Base-by-base conservation (phyloP, 2,113 vertebrate genomes). In the Oenanthe melanoleuca region DNA sequence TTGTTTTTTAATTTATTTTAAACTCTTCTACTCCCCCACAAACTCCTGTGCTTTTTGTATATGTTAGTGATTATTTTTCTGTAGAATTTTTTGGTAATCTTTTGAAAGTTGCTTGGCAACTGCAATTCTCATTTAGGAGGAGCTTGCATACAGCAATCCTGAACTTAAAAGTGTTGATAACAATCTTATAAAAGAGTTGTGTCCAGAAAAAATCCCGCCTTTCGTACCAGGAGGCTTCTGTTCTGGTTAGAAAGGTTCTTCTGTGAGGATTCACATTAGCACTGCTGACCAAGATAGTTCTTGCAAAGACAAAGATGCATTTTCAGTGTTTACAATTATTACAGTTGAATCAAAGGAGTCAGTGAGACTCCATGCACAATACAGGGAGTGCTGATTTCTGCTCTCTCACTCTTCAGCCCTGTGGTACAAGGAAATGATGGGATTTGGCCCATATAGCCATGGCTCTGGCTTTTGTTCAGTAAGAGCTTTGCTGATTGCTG, bases 81-180 rank as follows among this genome's bases (percentile, higher is more conserved):
- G 6, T 59, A n/a, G 24, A 28, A 5, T 91, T 80, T 90, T 73
- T 49, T 45, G 47, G 38, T 87, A 77, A 50, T 73, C 69, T 59
- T 61, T 70, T 78, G 44, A 42, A 93, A 59, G 65, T 85, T 95
- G 65, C 91, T 71, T 93, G 81, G 88, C 86, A 95, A 71, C 81
- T 78, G 31, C 74, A 71, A 71, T 50, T 67, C 34, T 70, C 7
- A 17, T 80, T 80, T 83, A 28, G 88, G 64, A 72, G 29, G 26
- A 49, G 14, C 56, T 60, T 57, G 17, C 21, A 22, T 64, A 9
- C 12, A 33, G 12, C 5, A 34, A 0, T 55, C 16, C n/a, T 52
- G 57, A 34, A 15, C 44, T 75, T 82, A 56, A 29, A 72, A 60
- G 29, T 64, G 23, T 67, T 91, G 42, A 5, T 61, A 67, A 37